Conservation (phyloP, 2,888 invertebrate genomes). For the Microctonus aethiopoides region DNA sequence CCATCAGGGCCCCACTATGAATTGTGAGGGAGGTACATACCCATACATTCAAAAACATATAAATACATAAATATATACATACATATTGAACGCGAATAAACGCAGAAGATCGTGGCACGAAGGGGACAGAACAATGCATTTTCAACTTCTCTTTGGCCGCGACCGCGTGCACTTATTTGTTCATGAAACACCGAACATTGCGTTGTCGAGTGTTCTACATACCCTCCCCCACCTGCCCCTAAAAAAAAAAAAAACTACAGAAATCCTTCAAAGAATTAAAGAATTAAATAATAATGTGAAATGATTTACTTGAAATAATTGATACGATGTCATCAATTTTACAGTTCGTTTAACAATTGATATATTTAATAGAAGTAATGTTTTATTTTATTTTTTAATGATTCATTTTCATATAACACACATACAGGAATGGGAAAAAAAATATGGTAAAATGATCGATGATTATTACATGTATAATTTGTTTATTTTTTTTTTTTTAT, state of each 20-base stretch:
- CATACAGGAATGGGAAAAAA: too few species aligned
- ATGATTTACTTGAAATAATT: slow-evolving; percentile 27
- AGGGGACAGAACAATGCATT: not conserved
- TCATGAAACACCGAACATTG: not conserved
- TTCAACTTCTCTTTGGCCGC: slow-evolving; percentile 21
- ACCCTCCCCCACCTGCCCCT: too few species aligned
- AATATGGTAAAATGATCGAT: slow-evolving; percentile 42
- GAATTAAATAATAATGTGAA: not conserved
- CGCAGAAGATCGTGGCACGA: too few species aligned
- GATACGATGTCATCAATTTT: slow-evolving; percentile 10
- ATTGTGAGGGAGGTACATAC: not conserved
- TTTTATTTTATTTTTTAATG: slow-evolving; percentile 25
- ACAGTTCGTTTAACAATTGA: slow-evolving; percentile 21
- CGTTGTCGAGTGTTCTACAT: too few species aligned
- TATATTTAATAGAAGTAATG: not conserved
- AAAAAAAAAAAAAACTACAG: too few species aligned
- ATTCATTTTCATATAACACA: slow-evolving; percentile 21
- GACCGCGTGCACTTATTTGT: not conserved
- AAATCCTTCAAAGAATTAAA: not conserved
- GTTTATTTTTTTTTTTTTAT: not conserved
- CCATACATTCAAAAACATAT: not conserved
- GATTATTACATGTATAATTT: slow-evolving; percentile 26
- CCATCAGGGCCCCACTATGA: not conserved
- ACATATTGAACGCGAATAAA: too few species aligned
- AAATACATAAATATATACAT: too few species aligned